A percentile compares a stretch with the other conserved stretches of the same genome.
These are phyloP conservation scores for Brachyptera risi DNA, from an alignment of 2,888 invertebrate genomes.

Conservation along the genomic window DNA sequence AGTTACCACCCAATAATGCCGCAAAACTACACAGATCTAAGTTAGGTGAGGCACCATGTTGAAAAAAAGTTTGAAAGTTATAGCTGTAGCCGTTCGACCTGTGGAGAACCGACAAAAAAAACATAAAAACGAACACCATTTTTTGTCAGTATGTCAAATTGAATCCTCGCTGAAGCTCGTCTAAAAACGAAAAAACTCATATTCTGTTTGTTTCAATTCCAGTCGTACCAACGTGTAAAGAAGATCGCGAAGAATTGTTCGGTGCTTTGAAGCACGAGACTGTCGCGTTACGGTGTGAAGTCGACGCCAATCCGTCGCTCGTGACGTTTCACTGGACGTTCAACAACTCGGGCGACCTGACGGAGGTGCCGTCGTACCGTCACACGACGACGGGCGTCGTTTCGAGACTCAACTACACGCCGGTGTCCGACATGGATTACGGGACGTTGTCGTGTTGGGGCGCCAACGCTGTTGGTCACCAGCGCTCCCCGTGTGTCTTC, in stretches of 20 bases:
- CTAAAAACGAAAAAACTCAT: too few relatives aligned
- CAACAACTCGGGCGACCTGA: conserved; percentile 85
- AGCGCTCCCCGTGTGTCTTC: conserved; percentile 80
- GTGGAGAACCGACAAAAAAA: too few relatives aligned
- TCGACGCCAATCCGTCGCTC: conserved; percentile 83
- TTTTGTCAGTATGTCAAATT: too few relatives aligned
- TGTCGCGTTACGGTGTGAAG: conserved; percentile 77
- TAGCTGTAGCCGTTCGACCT: too few relatives aligned
- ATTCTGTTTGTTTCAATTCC: conserved; percentile 35
- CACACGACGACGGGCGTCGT: conserved; percentile 64
- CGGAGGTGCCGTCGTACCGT: conserved; percentile 66
- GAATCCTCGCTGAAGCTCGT: too few relatives aligned
- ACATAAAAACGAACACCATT: too few relatives aligned
- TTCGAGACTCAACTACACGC: conserved; percentile 77
- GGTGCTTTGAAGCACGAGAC: conserved; percentile 87
- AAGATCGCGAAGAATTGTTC: conserved; percentile 74
- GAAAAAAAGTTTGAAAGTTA: too few relatives aligned
- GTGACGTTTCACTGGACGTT: conserved; percentile 89
- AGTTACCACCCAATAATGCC: too few relatives aligned
- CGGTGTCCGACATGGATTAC: conserved; percentile 82
- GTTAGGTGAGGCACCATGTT: too few relatives aligned
- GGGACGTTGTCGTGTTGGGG: conserved; percentile 87
- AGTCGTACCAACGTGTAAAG: conserved; percentile 74
- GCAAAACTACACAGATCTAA: too few relatives aligned
- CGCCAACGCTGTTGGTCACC: conserved; percentile 75